Conservation (phyloP, 2,797 vertebrate genomes). For the Trematomus bernacchii region DNA sequence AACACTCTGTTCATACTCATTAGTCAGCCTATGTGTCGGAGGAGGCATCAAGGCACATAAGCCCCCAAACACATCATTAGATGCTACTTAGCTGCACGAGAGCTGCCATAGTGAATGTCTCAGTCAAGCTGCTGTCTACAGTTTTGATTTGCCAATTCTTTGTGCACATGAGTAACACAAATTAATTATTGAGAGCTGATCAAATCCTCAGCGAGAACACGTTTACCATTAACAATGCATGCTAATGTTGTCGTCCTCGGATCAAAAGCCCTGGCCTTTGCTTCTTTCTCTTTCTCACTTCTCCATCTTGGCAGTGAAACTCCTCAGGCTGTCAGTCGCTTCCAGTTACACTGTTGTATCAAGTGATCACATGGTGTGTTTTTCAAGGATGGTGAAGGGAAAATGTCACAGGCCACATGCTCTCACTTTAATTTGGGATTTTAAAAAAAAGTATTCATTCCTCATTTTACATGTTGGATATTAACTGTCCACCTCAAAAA, state of each 20-base stretch:
- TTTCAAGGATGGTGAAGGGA: slow-evolving; percentile 50
- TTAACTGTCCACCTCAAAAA: background rate
- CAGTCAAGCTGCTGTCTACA: slow-evolving; percentile 8
- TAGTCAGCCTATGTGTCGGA: slow-evolving; percentile 74
- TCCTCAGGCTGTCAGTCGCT: slow-evolving; percentile 53
- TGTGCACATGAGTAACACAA: slow-evolving; percentile 1
- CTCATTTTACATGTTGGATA: background rate
- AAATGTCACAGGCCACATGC: slow-evolving; percentile 52
- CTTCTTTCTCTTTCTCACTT: slow-evolving; percentile 39
- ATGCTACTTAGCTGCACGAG: slow-evolving; percentile 49
- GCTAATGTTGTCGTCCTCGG: slow-evolving; percentile 41
- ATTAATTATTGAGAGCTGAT: slow-evolving; percentile 60
- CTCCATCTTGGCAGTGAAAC: slow-evolving; percentile 53
- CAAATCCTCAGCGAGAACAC: slow-evolving; percentile 37
- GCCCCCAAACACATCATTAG: slow-evolving; percentile 66
- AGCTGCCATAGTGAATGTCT: slow-evolving; percentile 30
- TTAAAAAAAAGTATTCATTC: background rate
- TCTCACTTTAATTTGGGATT: slow-evolving; percentile 30
- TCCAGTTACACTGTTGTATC: slow-evolving; percentile 79
- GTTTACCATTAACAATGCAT: slow-evolving; percentile 61
- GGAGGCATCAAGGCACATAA: slow-evolving; percentile 50
- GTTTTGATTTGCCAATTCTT: slow-evolving; percentile 44
- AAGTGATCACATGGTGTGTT: slow-evolving; percentile 60
- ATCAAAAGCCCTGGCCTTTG: slow-evolving; percentile 59
- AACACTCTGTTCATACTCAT: slow-evolving; percentile 74